phyloP scores from a whole-genome alignment of 2,888 invertebrate species.

The Sussaba pulchella region DNA sequence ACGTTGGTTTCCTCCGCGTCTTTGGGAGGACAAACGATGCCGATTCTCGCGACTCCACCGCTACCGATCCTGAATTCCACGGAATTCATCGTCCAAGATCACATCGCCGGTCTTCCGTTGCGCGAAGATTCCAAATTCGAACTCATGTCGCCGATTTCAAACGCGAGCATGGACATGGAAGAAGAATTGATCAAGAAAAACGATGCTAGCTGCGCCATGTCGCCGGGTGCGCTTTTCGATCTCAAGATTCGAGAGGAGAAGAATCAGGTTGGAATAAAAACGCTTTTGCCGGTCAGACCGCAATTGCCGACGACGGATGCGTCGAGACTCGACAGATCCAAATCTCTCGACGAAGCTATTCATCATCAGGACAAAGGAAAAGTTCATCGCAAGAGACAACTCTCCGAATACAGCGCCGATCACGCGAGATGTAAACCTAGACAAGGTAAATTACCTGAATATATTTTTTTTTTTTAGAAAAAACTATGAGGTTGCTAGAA shows the following conservation, averaged over 20 bases:
- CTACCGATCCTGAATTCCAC: constrained; percentile 66
- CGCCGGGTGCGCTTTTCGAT: constrained; percentile 81
- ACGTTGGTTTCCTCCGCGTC: constrained; percentile 37
- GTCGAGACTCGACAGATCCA: constrained; percentile 75
- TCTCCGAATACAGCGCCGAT: constrained; percentile 77
- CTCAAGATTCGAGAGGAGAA: constrained; percentile 82
- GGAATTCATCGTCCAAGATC: constrained; percentile 66
- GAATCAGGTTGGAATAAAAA: constrained; percentile 85
- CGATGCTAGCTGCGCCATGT: constrained; percentile 77
- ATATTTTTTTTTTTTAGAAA: background rate
- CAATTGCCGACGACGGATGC: constrained; percentile 61
- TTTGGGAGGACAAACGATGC: constrained; percentile 59
- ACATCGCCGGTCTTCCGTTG: constrained; percentile 43
- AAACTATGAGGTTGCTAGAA: background rate
- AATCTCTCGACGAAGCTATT: constrained; percentile 75
- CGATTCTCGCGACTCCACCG: constrained; percentile 67
- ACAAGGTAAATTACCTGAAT: constrained; percentile 76
- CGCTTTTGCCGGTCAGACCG: constrained; percentile 84
- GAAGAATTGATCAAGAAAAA: constrained; percentile 74
- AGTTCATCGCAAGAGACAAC: constrained; percentile 76
- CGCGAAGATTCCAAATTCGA: constrained; percentile 76
- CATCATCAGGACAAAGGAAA: constrained; percentile 74
- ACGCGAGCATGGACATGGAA: constrained; percentile 73
- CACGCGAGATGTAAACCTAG: constrained; percentile 75
- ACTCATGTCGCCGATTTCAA: constrained; percentile 74